phyloP scores from a whole-genome alignment of 2,113 vertebrate species.

The Apistogramma diplotaenia region DNA sequence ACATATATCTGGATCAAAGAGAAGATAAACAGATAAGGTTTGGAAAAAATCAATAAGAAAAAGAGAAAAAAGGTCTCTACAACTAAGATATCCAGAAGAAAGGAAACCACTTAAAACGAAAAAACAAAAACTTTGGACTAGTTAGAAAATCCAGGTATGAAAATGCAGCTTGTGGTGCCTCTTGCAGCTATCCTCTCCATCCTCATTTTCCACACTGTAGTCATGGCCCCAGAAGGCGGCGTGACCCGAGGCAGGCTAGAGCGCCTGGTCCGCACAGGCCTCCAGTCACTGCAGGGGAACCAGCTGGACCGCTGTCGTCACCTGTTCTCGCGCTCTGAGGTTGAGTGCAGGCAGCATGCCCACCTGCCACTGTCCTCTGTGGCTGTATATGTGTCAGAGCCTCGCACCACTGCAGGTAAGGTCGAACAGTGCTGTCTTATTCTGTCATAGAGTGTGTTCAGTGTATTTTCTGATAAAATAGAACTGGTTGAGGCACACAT shows the following conservation, averaged over 20 bases:
- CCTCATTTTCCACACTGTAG: conserved; percentile 33
- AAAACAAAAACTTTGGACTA: neutral
- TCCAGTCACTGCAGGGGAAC: conserved; percentile 77
- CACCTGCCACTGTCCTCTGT: conserved; percentile 70
- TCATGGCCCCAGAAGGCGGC: neutral
- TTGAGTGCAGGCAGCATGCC: conserved; percentile 68
- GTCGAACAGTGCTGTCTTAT: neutral
- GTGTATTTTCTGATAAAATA: neutral
- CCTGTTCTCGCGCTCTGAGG: conserved; percentile 66
- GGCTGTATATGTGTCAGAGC: conserved; percentile 74
- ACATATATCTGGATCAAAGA: neutral
- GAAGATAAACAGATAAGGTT: neutral
- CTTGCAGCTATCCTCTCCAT: conserved; percentile 31
- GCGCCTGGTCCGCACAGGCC: conserved; percentile 76
- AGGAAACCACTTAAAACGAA: neutral
- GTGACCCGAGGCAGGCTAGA: conserved; percentile 64
- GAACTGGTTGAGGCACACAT: neutral
- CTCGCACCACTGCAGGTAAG: conserved; percentile 36
- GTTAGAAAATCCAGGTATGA: neutral
- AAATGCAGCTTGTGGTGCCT: conserved; percentile 3
- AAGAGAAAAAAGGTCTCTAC: neutral
- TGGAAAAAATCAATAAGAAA: neutral
- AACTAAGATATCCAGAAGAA: neutral
- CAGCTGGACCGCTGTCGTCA: conserved; percentile 75
- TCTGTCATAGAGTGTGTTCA: neutral